Evolutionary conservation across 2,797 vertebrate species (phyloP).

Genomic region (Pseudomugil gertrudae): DNA sequence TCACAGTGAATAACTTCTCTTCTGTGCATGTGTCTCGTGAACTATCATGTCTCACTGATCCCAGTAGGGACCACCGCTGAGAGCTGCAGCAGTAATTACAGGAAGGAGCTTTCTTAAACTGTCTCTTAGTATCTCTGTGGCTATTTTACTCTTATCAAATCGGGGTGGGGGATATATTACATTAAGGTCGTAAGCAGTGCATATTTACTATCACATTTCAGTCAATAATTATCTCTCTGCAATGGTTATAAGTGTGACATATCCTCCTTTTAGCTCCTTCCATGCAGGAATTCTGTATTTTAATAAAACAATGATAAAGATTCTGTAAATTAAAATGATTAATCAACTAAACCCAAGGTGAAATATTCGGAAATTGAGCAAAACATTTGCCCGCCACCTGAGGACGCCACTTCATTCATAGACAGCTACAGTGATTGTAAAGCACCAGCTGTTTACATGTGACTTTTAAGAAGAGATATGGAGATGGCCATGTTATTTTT

Average conservation of each 20-base stretch:
- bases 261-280: background rate
- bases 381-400: constrained; percentile 8
- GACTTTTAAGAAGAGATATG: background rate
- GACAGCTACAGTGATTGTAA: background rate
- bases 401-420: constrained; percentile 4
- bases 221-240: background rate
- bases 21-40: constrained; percentile 26
- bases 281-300: background rate
- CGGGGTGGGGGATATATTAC: background rate
- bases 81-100: constrained; percentile 58
- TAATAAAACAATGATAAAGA: background rate
- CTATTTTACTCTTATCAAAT: constrained; percentile 19
- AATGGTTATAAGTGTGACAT: background rate
- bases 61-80: constrained; percentile 38
- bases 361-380: too few relatives aligned
- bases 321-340: background rate
- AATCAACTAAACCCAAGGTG: too few relatives aligned
- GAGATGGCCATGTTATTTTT: background rate
- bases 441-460: background rate
- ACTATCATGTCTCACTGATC: constrained; percentile 51
- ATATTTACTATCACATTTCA: background rate
- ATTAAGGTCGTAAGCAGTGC: constrained; percentile 21
- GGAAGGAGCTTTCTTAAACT: constrained; percentile 39
- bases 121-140: constrained; percentile 29
- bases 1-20: constrained; percentile 29